A percentile compares a stretch with the other conserved stretches of the same genome.
These are phyloP conservation scores for Spinus olivaceus DNA, from an alignment of 2,797 vertebrate species.

Conservation along the genomic window DNA sequence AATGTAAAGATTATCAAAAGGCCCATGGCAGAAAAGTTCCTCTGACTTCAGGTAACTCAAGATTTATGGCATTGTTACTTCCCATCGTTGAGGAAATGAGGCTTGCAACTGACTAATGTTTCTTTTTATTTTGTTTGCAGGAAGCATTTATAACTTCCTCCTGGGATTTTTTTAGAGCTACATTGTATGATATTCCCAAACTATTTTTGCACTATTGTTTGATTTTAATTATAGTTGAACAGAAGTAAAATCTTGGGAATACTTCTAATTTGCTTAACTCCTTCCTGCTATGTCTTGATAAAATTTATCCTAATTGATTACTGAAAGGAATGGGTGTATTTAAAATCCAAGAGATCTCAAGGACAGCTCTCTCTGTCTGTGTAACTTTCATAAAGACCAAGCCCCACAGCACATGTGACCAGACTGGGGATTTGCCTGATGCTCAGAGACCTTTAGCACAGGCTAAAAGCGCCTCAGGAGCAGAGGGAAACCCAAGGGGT, in stretches of 20 bases:
- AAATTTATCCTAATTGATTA: neutral
- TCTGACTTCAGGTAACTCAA: constrained; percentile 65
- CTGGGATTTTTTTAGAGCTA: constrained; percentile 54
- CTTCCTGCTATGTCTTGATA: constrained; percentile 7
- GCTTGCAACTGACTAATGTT: constrained; percentile 75
- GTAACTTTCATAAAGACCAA: neutral
- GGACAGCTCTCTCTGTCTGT: neutral
- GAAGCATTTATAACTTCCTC: constrained; percentile 73
- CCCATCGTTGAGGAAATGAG: constrained; percentile 72
- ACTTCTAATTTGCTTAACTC: constrained; percentile 49
- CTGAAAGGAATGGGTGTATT: neutral
- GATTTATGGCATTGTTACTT: constrained; percentile 72
- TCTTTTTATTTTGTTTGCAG: constrained; percentile 74
- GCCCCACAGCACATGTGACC: neutral
- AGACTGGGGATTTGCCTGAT: neutral
- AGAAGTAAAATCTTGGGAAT: constrained; percentile 56
- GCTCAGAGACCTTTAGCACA: neutral
- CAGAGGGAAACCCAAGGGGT: neutral
- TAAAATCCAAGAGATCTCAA: neutral
- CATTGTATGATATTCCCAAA: constrained; percentile 9
- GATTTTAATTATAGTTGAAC: constrained; percentile 70
- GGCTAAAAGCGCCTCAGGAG: neutral
- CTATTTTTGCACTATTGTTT: constrained; percentile 52
- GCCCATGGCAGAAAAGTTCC: constrained; percentile 41
- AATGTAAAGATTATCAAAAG: constrained; percentile 68